A percentile compares a stretch with the other conserved stretches of the same genome.
Evolutionary conservation across 2,797 vertebrate genomes (phyloP).

Genomic region (Pantherophis alleghaniensis): DNA sequence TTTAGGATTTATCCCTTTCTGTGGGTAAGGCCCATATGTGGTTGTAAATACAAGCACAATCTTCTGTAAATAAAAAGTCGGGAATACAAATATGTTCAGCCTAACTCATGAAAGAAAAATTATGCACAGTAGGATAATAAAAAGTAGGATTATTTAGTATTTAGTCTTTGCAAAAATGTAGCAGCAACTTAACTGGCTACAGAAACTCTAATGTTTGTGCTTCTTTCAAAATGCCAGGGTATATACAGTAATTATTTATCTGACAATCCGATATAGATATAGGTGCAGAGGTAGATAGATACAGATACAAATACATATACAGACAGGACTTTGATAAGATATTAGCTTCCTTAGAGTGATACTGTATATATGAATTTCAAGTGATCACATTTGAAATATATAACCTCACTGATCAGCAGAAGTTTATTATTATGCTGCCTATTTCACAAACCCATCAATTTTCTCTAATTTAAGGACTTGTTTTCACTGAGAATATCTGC

Average conservation of each 20-base stretch:
- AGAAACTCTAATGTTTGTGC: neutral
- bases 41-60: neutral
- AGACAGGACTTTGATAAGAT: neutral
- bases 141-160: neutral
- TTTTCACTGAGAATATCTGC: slow-evolving; percentile 48
- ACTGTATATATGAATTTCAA: neutral
- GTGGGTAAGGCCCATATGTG: neutral
- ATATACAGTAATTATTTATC: neutral
- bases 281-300: neutral
- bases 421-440: neutral
- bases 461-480: slow-evolving; percentile 36
- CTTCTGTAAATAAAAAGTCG: neutral
- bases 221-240: neutral
- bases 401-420: neutral
- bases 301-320: neutral
- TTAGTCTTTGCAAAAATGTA: neutral
- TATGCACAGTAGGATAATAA: neutral
- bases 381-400: neutral
- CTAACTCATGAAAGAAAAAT: neutral
- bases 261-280: neutral
- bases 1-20: neutral
- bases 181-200: neutral
- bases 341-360: neutral
- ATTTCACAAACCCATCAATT: slow-evolving; percentile 20
- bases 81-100: neutral